Conservation (phyloP, 2,113 vertebrate genomes). For the Sylvilagus bachmani region DNA sequence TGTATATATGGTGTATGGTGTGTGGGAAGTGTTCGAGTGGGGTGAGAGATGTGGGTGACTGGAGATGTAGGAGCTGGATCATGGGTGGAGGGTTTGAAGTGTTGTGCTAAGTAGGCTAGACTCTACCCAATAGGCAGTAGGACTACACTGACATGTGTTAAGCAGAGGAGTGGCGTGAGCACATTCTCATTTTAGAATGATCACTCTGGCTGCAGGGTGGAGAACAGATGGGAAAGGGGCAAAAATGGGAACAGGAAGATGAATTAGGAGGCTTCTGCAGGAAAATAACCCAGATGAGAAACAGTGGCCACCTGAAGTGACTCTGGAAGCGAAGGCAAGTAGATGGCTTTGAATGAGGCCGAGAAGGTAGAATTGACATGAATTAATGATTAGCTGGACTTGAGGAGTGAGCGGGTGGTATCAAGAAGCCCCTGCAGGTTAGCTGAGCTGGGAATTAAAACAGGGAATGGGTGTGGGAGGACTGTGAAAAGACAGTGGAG, state of each 20-base stretch:
- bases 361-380: slow-evolving; percentile 3
- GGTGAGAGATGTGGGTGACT: not conserved
- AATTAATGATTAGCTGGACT: slow-evolving; percentile 29
- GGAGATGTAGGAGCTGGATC: not conserved
- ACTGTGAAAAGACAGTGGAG: not conserved
- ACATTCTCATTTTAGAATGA: slow-evolving; percentile 20
- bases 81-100: not conserved
- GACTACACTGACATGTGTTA: not conserved
- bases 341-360: not conserved
- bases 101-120: not conserved
- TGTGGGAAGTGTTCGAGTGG: not conserved
- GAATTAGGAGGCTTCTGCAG: not conserved
- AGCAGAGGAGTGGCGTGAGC: not conserved
- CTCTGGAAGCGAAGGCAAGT: slow-evolving; percentile 4
- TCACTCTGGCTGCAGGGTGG: not conserved
- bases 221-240: not conserved
- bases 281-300: slow-evolving; percentile 35
- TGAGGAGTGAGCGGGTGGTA: not conserved
- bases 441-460: not conserved
- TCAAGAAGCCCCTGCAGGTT: slow-evolving; percentile 2
- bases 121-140: not conserved
- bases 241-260: not conserved
- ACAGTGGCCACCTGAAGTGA: not conserved
- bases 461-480: not conserved
- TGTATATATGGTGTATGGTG: not conserved